These are phyloP conservation scores for Leptinotarsa texana DNA, from an alignment of 1,140 invertebrate species.

Conservation along the genomic window DNA sequence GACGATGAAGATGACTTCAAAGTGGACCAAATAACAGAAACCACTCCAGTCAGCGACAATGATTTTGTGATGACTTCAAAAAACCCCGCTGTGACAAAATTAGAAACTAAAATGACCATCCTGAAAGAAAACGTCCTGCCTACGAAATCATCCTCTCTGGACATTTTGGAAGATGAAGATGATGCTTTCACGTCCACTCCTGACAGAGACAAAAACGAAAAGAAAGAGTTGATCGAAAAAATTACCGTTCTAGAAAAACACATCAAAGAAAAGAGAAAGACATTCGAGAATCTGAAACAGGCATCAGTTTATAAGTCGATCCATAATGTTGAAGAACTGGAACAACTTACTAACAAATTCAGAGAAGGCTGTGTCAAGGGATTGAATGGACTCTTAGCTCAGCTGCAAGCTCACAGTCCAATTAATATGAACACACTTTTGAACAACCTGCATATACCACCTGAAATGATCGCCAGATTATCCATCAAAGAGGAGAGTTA, in stretches of 20 bases:
- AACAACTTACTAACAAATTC: conserved; percentile 32
- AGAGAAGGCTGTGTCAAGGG: conserved; percentile 33
- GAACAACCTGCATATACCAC: conserved; percentile 37
- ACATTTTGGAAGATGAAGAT: conserved; percentile 31
- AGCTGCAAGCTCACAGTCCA: conserved; percentile 35
- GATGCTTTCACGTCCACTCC: conserved; percentile 33
- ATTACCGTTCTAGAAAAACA: conserved; percentile 27
- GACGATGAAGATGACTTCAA: conserved; percentile 12
- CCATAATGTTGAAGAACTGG: conserved; percentile 37
- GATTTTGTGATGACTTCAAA: neutral
- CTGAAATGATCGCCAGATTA: conserved; percentile 29
- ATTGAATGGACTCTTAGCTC: conserved; percentile 34
- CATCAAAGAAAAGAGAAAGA: conserved; percentile 36
- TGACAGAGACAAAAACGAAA: conserved; percentile 30
- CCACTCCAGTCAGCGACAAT: neutral
- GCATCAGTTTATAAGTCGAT: conserved; percentile 39
- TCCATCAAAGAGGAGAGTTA: neutral
- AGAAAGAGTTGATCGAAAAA: conserved; percentile 26
- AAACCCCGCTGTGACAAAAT: too few relatives aligned
- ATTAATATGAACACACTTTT: conserved; percentile 42
- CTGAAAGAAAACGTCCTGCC: neutral
- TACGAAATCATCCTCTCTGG: neutral
- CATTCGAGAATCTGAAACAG: conserved; percentile 38
- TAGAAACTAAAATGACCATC: neutral
- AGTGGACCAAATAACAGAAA: neutral